Conservation (phyloP, 2,888 invertebrate species). For the Rapana venosa region DNA sequence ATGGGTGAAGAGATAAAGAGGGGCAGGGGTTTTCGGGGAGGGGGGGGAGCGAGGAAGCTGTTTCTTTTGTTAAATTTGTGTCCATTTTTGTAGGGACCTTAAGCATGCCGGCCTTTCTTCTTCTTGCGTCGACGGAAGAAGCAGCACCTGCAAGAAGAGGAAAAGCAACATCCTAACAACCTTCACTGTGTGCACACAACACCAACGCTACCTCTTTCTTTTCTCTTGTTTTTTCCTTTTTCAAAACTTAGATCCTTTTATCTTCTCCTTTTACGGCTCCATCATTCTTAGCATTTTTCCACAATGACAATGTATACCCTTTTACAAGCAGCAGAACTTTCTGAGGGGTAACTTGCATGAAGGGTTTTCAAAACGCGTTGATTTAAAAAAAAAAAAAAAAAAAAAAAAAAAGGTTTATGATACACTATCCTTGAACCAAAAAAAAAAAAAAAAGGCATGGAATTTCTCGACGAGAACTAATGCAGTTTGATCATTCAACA, state of each 20-base stretch:
- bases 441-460: too few relatives aligned
- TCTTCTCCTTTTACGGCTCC: not conserved
- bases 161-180: slow-evolving; percentile 51
- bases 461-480: too few relatives aligned
- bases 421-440: too few relatives aligned
- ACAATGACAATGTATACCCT: too few relatives aligned
- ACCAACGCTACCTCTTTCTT: not conserved
- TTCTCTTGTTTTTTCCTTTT: not conserved
- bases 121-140: slow-evolving; percentile 99
- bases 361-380: not conserved
- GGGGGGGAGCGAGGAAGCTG: not conserved
- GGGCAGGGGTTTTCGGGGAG: not conserved
- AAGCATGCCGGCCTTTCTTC: slow-evolving; percentile 88
- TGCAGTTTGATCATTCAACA: too few relatives aligned
- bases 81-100: slow-evolving; percentile 48
- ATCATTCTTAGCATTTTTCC: too few relatives aligned
- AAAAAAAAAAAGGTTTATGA: not conserved
- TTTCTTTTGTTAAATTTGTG: not conserved
- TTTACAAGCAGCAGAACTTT: too few relatives aligned
- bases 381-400: not conserved
- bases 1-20: not conserved
- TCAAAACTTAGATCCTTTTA: too few relatives aligned
- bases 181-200: slow-evolving; percentile 39
- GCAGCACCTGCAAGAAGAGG: slow-evolving; percentile 90
- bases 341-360: too few relatives aligned